These are phyloP conservation scores for Dryadula phaetusa DNA, from an alignment of 2,888 invertebrate species.

Conservation along the genomic window DNA sequence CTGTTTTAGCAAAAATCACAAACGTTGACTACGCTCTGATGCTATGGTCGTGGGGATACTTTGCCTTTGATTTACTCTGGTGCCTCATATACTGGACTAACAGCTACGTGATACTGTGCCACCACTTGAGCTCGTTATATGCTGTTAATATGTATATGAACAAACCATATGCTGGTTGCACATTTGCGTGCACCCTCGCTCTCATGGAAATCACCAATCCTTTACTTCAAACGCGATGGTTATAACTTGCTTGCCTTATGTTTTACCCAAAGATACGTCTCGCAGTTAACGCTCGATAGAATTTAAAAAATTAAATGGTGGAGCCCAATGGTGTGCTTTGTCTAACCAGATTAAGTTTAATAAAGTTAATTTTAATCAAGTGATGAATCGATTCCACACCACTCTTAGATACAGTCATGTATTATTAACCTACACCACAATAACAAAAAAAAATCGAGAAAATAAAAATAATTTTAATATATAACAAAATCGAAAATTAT, in stretches of 20 bases:
- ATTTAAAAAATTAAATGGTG: no score
- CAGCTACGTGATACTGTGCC: constrained; percentile 79
- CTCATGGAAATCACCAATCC: constrained; percentile 86
- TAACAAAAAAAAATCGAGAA: no score
- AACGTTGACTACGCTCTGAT: constrained; percentile 73
- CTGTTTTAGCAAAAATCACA: constrained; percentile 59
- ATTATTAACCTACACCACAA: no score
- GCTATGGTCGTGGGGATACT: constrained; percentile 86
- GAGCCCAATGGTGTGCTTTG: no score
- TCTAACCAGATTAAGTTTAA: no score
- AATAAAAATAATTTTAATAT: no score
- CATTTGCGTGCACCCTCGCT: constrained; percentile 81
- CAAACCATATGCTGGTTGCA: constrained; percentile 79
- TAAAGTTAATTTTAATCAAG: no score
- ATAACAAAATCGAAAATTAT: no score
- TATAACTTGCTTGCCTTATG: neutral
- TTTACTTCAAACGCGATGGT: constrained; percentile 86
- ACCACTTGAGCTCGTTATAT: constrained; percentile 80
- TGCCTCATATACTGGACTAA: constrained; percentile 80
- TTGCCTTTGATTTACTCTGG: constrained; percentile 86
- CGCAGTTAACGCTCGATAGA: no score
- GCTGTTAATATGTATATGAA: constrained; percentile 80
- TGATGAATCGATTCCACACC: no score
- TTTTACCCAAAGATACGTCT: no score
- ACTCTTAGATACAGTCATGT: no score